Base-by-base conservation (phyloP, 2,113 vertebrate species). In the Lepus timidus region DNA sequence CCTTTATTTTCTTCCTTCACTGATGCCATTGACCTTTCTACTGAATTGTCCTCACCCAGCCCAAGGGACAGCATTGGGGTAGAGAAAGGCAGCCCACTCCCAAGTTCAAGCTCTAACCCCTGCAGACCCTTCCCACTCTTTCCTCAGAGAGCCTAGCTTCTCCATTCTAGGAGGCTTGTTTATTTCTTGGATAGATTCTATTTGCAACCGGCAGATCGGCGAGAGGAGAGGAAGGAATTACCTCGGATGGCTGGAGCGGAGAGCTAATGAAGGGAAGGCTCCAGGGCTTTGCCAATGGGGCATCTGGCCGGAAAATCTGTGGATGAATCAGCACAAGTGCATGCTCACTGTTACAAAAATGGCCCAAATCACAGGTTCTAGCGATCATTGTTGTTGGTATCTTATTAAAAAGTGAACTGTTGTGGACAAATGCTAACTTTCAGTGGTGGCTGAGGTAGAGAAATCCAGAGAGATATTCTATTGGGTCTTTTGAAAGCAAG, bases 201-300 rank as follows among this genome's bases (percentile, higher is more conserved):
- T 91, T 89, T 96, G 89, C 73, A 80, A 88, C 80, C 9, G 36
- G 76, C 86, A n/a, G 89, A 84, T 95, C 91, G 86, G 89, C 95
- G 86, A 94, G 74, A 88, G 33, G 81, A 82, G 93, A 94, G 84
- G 94, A 95, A 90, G 90, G 93, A 91, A 95, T 96, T 96, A 85
- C 87, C 81, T 91, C 84, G 92, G 96, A 93, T 97, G 96, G 90
- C 95, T 97, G 96, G 89, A 97, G 91, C 93, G 3, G 93, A 91
- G 95, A 96, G 65, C 86, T 94, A 86, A 94, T 88, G 95, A 95
- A 95, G 90, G 79, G 67, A 96, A 97, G 71, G 94, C 95, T 95
- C 39, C 39, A 4, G 94, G 96, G 93, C 83, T 97, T 94, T 97
- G 95, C 96, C 93, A 96, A 1, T 82, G 84, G 97, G 96, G 96